Evolutionary conservation across 2,113 vertebrate species (phyloP).

Genomic region (Megaceryle maxima): DNA sequence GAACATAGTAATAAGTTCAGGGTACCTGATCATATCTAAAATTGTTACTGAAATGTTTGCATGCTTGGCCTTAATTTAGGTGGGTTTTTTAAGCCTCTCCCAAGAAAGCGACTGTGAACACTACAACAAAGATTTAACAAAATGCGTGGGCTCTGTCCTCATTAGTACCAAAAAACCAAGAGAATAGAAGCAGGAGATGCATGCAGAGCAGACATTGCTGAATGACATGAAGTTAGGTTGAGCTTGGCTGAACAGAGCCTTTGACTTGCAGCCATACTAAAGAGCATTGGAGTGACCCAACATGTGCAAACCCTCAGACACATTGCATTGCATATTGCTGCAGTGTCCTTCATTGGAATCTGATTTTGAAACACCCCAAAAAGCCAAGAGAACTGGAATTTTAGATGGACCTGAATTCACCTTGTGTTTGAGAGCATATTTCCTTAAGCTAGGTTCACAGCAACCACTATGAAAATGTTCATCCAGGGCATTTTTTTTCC

Average conservation of each 20-base stretch:
- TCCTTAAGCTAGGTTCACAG: neutral
- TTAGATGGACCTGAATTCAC: neutral
- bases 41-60: neutral
- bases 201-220: neutral
- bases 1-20: neutral
- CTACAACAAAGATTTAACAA: neutral
- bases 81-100: neutral
- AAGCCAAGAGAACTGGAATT: neutral
- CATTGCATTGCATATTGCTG: neutral
- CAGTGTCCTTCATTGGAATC: neutral
- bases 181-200: neutral
- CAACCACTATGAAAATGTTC: neutral
- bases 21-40: neutral
- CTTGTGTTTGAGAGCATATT: neutral
- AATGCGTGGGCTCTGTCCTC: neutral
- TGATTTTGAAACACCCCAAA: neutral
- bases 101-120: neutral
- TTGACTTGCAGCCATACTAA: neutral
- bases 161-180: neutral
- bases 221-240: neutral
- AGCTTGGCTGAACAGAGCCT: neutral
- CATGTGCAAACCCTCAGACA: accelerated
- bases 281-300: neutral
- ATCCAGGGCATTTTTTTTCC: neutral
- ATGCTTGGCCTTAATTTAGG: neutral